Conservation (phyloP, 2,888 invertebrate species). For the Digitonthophagus gazella region DNA sequence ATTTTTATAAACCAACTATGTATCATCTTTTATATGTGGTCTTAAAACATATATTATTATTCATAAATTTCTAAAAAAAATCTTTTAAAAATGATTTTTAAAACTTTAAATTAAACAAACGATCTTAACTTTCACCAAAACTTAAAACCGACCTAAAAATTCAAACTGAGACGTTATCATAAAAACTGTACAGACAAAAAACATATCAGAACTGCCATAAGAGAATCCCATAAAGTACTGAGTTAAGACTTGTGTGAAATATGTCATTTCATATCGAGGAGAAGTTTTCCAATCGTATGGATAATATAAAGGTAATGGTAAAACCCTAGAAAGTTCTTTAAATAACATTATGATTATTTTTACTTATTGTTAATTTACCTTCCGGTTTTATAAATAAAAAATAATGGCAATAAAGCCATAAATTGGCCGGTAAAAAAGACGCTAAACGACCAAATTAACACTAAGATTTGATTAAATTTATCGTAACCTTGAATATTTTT, state of each 20-base stretch:
- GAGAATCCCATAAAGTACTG: slow-evolving; percentile 27
- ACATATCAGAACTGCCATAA: slow-evolving; percentile 30
- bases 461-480: neutral
- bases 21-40: too few relatives aligned
- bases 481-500: neutral
- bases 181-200: slow-evolving; percentile 25
- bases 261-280: slow-evolving; percentile 25
- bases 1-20: too few relatives aligned
- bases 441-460: slow-evolving; percentile 7
- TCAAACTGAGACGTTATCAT: slow-evolving; percentile 25
- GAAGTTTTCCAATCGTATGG: slow-evolving; percentile 15
- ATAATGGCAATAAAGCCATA: slow-evolving; percentile 19
- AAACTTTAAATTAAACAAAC: too few relatives aligned
- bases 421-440: slow-evolving; percentile 25
- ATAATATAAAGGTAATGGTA: slow-evolving; percentile 20
- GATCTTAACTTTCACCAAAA: too few relatives aligned
- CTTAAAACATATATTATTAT: too few relatives aligned
- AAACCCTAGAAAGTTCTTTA: too few relatives aligned
- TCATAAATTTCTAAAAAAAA: too few relatives aligned
- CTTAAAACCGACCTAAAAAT: slow-evolving; percentile 25
- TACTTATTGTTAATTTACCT: too few relatives aligned
- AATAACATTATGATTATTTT: too few relatives aligned
- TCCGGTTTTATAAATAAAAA: slow-evolving; percentile 11
- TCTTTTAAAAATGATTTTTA: too few relatives aligned
- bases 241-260: slow-evolving; percentile 24